Evolutionary conservation across 2,797 vertebrate genomes (phyloP).

Genomic region (Galaxias olidus): DNA sequence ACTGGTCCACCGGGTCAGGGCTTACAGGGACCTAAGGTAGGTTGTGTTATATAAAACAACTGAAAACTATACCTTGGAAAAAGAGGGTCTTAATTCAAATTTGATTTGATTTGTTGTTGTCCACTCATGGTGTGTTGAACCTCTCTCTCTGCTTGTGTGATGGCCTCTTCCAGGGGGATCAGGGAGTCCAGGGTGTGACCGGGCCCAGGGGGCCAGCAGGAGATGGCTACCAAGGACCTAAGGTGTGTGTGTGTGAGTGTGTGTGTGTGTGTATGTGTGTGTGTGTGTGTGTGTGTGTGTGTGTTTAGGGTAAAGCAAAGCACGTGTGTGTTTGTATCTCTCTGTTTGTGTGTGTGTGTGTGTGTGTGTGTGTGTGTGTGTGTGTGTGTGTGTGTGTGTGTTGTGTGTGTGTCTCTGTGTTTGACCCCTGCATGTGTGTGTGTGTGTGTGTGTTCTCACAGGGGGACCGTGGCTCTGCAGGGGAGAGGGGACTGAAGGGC

Average conservation of each 20-base stretch:
- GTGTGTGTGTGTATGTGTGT: not conserved
- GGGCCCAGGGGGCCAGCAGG: conserved; percentile 84
- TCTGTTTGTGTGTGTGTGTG: too few relatives aligned
- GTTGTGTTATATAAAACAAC: not conserved
- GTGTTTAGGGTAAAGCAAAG: too few relatives aligned
- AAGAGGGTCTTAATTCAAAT: not conserved
- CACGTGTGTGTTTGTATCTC: not conserved
- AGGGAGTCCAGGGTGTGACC: conserved; percentile 81
- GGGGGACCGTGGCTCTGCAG: conserved; percentile 82
- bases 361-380: not conserved
- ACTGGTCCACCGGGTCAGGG: conserved; percentile 83
- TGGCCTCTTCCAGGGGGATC: conserved; percentile 78
- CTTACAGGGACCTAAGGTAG: conserved; percentile 87
- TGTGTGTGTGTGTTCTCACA: conserved; percentile 48
- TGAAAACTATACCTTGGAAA: too few relatives aligned
- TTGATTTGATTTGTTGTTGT: not conserved
- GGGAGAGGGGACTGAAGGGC: conserved; percentile 85
- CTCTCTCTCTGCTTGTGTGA: not conserved
- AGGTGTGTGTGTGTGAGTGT: conserved; percentile 69
- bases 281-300: too few relatives aligned
- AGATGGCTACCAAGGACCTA: conserved; percentile 85
- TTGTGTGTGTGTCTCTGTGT: conserved; percentile 6
- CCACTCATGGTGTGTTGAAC: too few relatives aligned
- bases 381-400: not conserved
- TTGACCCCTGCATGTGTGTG: not conserved